Conservation (phyloP, 2,113 vertebrate species). For the Otocyon megalotis region DNA sequence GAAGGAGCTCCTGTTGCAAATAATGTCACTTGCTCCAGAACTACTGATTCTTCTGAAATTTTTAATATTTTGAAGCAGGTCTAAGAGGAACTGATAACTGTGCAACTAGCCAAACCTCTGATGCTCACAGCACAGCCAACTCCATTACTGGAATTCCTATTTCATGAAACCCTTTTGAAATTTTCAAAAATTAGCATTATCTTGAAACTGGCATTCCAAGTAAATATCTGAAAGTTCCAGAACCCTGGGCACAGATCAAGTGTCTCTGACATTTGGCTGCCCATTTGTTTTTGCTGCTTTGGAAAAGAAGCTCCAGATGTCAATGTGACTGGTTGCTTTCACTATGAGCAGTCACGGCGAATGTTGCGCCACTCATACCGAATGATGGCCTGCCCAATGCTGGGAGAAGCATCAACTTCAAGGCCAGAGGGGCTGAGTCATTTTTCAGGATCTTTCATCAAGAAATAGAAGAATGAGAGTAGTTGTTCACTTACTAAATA, state of each 20-base stretch:
- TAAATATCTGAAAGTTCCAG: conserved; percentile 47
- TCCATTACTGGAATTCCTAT: background rate
- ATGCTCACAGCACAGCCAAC: background rate
- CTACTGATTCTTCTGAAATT: background rate
- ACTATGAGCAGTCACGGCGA: background rate
- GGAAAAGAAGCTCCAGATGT: conserved; percentile 9
- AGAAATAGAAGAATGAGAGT: background rate
- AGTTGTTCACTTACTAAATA: background rate
- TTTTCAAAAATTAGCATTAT: conserved; percentile 44
- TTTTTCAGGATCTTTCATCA: background rate
- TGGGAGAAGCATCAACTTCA: background rate
- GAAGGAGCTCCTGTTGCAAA: background rate
- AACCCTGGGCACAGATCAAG: conserved; percentile 46
- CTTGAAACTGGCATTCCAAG: conserved; percentile 64
- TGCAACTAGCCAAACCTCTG: background rate
- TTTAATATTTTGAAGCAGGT: background rate
- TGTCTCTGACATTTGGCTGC: conserved; percentile 68
- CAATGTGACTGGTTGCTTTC: background rate
- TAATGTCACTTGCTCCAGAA: background rate
- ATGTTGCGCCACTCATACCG: background rate
- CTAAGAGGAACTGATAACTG: background rate
- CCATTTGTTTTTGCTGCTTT: conserved; percentile 59
- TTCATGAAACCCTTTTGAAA: conserved; percentile 33
- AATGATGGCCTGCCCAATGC: background rate
- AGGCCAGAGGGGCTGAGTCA: background rate